A percentile compares a stretch with the other conserved stretches of the same genome.
Conservation (phyloP, 2,888 invertebrate species). For the Pilophorus perplexus region DNA sequence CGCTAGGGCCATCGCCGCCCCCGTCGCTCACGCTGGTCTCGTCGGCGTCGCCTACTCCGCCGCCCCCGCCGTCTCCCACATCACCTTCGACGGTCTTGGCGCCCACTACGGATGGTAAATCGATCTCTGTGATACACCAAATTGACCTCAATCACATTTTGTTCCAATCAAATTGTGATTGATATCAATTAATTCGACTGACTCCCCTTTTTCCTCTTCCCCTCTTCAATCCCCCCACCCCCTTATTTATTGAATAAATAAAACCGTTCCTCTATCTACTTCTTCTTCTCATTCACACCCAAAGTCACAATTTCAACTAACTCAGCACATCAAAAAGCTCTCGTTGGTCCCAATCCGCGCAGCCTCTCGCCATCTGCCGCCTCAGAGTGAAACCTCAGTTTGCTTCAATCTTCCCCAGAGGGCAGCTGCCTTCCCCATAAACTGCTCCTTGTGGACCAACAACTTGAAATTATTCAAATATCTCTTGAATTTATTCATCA, state of each 20-base stretch:
- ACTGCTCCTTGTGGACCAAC: too few species aligned
- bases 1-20: slow-evolving; percentile 42
- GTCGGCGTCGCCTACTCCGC: slow-evolving; percentile 48
- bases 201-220: too few species aligned
- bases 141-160: neutral
- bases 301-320: neutral
- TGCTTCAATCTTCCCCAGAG: too few species aligned
- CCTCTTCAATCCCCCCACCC: neutral
- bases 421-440: too few species aligned
- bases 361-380: too few species aligned
- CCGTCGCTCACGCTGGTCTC: slow-evolving; percentile 46
- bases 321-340: neutral
- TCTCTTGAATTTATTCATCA: too few species aligned
- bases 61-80: slow-evolving; percentile 48
- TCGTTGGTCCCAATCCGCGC: too few species aligned
- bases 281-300: neutral
- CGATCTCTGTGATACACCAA: neutral
- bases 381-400: too few species aligned
- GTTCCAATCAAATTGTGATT: neutral
- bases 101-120: slow-evolving; percentile 48
- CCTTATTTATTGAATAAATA: neutral
- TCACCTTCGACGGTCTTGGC: slow-evolving; percentile 48
- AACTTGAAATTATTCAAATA: too few species aligned
- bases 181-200: neutral
- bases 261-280: neutral